A percentile compares a stretch with the other conserved stretches of the same genome.
These are phyloP conservation scores for Potorous gilbertii DNA, from an alignment of 2,797 vertebrate species.

Conservation along the genomic window DNA sequence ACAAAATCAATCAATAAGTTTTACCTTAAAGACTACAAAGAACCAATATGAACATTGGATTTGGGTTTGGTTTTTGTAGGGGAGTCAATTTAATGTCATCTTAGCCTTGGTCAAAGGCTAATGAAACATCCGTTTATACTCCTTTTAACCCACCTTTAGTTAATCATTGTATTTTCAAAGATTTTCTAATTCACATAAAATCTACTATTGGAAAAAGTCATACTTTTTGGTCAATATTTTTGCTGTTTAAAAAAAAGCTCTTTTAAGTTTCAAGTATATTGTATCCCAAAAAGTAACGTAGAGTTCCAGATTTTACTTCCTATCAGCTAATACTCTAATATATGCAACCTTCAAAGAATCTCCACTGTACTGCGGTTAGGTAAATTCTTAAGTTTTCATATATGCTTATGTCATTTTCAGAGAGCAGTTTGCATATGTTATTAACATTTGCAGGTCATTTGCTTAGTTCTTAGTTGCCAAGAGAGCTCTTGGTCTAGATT, in stretches of 20 bases:
- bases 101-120: background rate
- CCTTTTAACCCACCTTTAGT: background rate
- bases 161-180: slow-evolving; percentile 42
- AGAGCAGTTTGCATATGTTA: background rate
- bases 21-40: background rate
- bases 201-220: background rate
- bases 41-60: background rate
- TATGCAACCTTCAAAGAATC: slow-evolving; percentile 2
- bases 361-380: background rate
- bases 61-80: background rate
- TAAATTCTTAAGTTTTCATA: slow-evolving; percentile 18
- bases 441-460: background rate
- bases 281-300: background rate
- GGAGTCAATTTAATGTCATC: background rate
- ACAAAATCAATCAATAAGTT: background rate
- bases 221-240: background rate
- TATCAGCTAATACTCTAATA: background rate
- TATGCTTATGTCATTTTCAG: background rate
- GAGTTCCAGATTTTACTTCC: background rate
- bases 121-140: slow-evolving; percentile 8
- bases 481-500: background rate
- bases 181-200: slow-evolving; percentile 47
- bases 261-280: slow-evolving; percentile 24
- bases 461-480: background rate
- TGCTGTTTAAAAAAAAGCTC: background rate